Evolutionary conservation across 1,140 invertebrate species (phyloP).

Genomic region (Drosophila elegans): DNA sequence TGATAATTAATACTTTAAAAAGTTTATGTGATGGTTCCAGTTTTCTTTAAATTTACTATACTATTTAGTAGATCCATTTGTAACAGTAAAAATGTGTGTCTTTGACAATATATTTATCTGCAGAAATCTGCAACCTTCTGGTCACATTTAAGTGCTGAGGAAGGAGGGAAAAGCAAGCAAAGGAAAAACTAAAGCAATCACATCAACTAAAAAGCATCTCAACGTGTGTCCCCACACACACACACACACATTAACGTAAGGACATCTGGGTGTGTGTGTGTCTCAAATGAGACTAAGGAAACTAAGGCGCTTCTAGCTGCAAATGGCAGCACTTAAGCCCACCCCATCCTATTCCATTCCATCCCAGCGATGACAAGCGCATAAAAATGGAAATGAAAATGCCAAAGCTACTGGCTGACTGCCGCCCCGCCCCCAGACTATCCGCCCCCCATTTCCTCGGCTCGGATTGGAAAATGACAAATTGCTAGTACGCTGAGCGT

Average conservation of each 20-base stretch:
- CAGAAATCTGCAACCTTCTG: constrained; percentile 38
- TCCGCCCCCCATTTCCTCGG: not conserved
- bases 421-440: constrained; percentile 9
- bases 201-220: constrained; percentile 82
- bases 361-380: constrained; percentile 67
- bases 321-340: constrained; percentile 80
- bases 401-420: constrained; percentile 58
- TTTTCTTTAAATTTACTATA: constrained; percentile 6
- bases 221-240: constrained; percentile 61
- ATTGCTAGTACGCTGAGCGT: constrained; percentile 63
- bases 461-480: constrained; percentile 72
- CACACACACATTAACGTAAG: constrained; percentile 6
- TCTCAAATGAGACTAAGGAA: constrained; percentile 74
- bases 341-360: constrained; percentile 17
- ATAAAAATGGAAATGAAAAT: constrained; percentile 83
- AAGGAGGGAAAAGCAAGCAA: constrained; percentile 26
- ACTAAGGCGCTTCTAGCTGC: constrained; percentile 72
- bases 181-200: constrained; percentile 75
- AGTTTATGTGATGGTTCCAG: no score
- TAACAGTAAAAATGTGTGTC: constrained; percentile 17
- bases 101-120: constrained; percentile 31
- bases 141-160: constrained; percentile 52
- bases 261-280: constrained; percentile 11
- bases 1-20: no score
- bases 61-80: constrained; percentile 8